Evolutionary conservation across 2,113 vertebrate genomes (phyloP), one percentile per base, ranked within the genome.

Genomic region (Notothenia coriiceps): DNA sequence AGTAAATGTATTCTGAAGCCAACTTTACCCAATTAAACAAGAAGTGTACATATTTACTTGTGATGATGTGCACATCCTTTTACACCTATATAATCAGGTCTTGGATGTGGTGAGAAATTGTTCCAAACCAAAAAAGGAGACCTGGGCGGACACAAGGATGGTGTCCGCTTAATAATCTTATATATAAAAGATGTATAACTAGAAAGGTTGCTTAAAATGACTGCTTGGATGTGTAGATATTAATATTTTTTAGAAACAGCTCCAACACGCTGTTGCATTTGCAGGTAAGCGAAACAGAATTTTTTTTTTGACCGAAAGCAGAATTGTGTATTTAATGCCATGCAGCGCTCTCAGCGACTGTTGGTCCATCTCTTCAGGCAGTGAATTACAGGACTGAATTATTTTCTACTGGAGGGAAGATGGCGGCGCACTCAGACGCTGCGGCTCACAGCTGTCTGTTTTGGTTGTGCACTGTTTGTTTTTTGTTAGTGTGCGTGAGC

Each of bases 271-370:
- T 46, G 60, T 46, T 25, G 14, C 15, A 47, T 56, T 57, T 18
- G 22, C 50, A 59, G 11, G 22, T 59, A n/a, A n/a, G 18, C 7
- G 12, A 55, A 55, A 0, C 15, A 1, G 10, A 52, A 40, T 4
- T 3, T 4, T 29, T 82, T 6, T 40, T 82, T 69, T 73, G 51
- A 49, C 74, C 29, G n/a, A 25, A 78, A 64, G 63, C 50, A 66
- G 54, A 81, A 18, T 55, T 70, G 72, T 61, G 60, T 56, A 43
- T 76, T 71, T 49, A 64, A 60, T 74, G 40, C 57, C 57, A 57
- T 64, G 56, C 63, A 64, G 70, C 5, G 29, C 67, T 67, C 56
- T 44, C 20, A 52, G 22, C n/a, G 10, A 65, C 25, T 55, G 29
- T 72, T 52, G 17, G 52, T 46, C 35, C 56, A 63, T 74, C 22